phyloP scores from a whole-genome alignment of 2,113 vertebrate genomes.

The Oxygymnocypris stewartii region DNA sequence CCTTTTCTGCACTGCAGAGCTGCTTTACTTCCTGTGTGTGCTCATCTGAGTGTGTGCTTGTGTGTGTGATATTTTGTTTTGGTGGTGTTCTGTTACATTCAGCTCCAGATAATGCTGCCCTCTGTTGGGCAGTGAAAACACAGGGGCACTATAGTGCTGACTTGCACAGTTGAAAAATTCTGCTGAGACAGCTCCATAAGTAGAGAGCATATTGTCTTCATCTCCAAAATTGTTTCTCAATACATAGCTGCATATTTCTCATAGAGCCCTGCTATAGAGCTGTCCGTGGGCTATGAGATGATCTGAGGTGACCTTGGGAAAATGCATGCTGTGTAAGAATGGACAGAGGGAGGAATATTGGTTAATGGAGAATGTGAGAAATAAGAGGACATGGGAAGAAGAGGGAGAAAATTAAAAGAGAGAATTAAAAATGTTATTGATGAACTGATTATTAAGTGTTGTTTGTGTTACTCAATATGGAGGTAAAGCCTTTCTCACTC shows the following conservation, averaged over 20 bases:
- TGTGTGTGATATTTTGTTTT: conserved; percentile 46
- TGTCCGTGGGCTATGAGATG: conserved; percentile 52
- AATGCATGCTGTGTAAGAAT: conserved; percentile 27
- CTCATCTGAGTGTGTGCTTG: conserved; percentile 37
- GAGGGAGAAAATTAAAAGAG: background rate
- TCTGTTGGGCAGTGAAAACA: conserved; percentile 48
- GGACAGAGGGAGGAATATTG: background rate
- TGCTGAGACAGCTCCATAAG: conserved; percentile 45
- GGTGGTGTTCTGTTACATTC: conserved; percentile 38
- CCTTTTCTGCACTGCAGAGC: conserved; percentile 64
- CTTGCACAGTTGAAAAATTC: conserved; percentile 9
- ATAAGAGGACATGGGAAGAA: background rate
- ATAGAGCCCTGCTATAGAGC: conserved; percentile 24
- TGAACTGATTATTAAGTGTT: background rate
- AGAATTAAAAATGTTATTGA: background rate
- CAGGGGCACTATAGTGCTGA: conserved; percentile 46
- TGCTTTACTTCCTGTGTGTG: conserved; percentile 53
- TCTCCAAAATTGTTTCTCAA: conserved; percentile 43
- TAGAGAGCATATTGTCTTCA: conserved; percentile 14
- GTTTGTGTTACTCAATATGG: background rate
- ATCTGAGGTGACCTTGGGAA: conserved; percentile 51
- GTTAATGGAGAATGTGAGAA: background rate
- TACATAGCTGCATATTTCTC: conserved; percentile 33
- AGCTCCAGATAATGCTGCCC: conserved; percentile 51
- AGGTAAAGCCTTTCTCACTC: background rate